Base-by-base conservation (phyloP, 2,113 vertebrate species). In the Syrmaticus mikado region DNA sequence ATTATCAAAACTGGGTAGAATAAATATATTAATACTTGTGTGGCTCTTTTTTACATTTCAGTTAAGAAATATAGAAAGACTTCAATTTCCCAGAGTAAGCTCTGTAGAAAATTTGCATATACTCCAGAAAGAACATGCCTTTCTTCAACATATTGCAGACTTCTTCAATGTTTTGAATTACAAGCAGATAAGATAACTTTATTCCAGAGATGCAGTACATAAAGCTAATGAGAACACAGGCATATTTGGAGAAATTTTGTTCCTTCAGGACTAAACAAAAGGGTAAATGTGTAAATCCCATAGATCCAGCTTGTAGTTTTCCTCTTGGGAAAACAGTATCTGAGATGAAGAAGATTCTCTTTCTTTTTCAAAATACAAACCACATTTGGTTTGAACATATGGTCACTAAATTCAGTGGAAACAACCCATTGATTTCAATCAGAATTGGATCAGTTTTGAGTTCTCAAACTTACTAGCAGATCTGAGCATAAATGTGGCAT, bases 381-480 rank as follows among this genome's bases (percentile, higher is more conserved):
- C 78, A 85, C 55, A 70, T 91, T 91, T 93, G 55, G 19, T 68
- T 84, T 82, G 81, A 96, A 94, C 82, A 87, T 85, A 94, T 81
- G 87, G 82, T 8, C 43, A 75, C n/a, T 61, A 79, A 87, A 91
- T 81, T 90, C 65, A 12, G 1, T 61, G 52, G 73, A 68, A 90
- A 89, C 40, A 92, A n/a, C 38, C 28, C 72, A 62, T 70, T 94
- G 87, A 83, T 93, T 91, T 75, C 68, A 21, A 60, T 10, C 71
- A 10, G 72, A 92, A 57, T n/a, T 82, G 75, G 75, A 75, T 48
- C 52, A 52, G 61, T 30, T 89, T 70, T 77, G 60, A 71, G 82
- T 75, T 91, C 65, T 85, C 72, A 77, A 57, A 85, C 85, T 82
- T 88, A 67, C 52, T 78, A 17, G 61, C 85, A 70, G 68, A 85